These are phyloP conservation scores for Anaspis maculata DNA, from an alignment of 2,888 invertebrate species.

Conservation along the genomic window DNA sequence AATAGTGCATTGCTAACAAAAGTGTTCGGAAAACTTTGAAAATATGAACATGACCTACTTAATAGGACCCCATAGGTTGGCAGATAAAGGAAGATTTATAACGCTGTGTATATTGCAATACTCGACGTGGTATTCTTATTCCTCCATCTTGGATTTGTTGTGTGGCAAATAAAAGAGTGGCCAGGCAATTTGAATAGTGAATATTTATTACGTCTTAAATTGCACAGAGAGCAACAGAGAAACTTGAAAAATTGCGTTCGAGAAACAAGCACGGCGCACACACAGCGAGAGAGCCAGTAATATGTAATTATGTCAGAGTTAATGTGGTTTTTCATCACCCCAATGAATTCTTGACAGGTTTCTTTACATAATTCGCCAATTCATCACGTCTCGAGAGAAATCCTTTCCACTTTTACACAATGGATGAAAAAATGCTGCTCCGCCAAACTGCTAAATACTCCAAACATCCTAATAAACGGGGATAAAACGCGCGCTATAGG, in stretches of 20 bases:
- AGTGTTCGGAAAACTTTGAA: too few relatives aligned
- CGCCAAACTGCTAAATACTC: conserved; percentile 2
- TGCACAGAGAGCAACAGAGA: conserved; percentile 6
- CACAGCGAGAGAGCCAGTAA: conserved; percentile 11
- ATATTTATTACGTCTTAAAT: conserved; percentile 11
- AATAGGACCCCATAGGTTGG: too few relatives aligned
- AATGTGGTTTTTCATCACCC: conserved; percentile 24
- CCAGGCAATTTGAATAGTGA: conserved; percentile 9
- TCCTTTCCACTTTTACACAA: not conserved
- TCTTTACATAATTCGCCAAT: conserved; percentile 24
- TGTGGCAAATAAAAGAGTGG: too few relatives aligned
- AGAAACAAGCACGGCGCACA: conserved; percentile 8
- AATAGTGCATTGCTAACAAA: too few relatives aligned
- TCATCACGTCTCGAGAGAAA: conserved; percentile 9
- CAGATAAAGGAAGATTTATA: too few relatives aligned
- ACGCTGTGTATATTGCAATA: too few relatives aligned
- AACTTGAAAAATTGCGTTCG: conserved; percentile 12
- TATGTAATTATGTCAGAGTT: conserved; percentile 23
- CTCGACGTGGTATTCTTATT: too few relatives aligned
- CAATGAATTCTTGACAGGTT: conserved; percentile 21
- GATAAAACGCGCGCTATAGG: too few relatives aligned
- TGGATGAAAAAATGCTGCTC: conserved; percentile 2
- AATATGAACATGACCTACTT: too few relatives aligned
- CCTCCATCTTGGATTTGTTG: too few relatives aligned
- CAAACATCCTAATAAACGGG: conserved; percentile 1